Base-by-base conservation (phyloP, 2,797 vertebrate species). In the Neosilurus hyrtlii region DNA sequence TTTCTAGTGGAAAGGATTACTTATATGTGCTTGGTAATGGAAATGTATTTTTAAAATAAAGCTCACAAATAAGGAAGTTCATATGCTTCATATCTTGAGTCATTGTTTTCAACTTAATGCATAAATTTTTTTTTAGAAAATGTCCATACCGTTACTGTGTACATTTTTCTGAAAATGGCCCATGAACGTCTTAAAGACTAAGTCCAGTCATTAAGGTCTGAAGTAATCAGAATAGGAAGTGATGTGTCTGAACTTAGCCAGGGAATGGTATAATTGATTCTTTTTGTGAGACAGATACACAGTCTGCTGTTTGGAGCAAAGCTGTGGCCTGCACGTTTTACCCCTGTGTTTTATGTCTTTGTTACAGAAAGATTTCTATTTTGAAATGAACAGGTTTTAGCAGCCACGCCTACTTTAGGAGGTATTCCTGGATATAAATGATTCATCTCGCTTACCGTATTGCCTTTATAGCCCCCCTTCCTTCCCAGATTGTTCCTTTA, bases 371-470 rank as follows among this genome's bases (percentile, higher is more conserved):
- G 16, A 1, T 6, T 35, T n/a, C 4, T 16, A 24, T 54, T 73
- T 18, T 30, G 15, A 73, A 54, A 14, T 49, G 15, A 71, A 30
- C 49, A 80, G 88, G 88, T 89, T 87, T 83, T 83, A 86, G 81
- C 86, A 85, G 57, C 73, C 54, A 37, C 7, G 54, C 86, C 61
- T 43, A 16, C 83, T 87, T 90, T 77, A 89, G 89, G 89, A 89
- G 89, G 92, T 90, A 88, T 82, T 79, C 51, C 84, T 87, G 89
- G 91, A 83, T 89, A 89, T 91, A 91, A 92, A 90, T 86, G 89
- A 89, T n/a, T 68, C 18, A 51, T 79, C 82, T 87, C 86, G 16
- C 68, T 73, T 49, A 30, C 57, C 10, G 57, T 68, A 52, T 56
- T 73, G 51, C 22, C 74, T 63, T 78, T 37, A 78, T 59, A 75